Evolutionary conservation across 2,113 vertebrate genomes (phyloP).

Genomic region (Glaucidium brasilianum): DNA sequence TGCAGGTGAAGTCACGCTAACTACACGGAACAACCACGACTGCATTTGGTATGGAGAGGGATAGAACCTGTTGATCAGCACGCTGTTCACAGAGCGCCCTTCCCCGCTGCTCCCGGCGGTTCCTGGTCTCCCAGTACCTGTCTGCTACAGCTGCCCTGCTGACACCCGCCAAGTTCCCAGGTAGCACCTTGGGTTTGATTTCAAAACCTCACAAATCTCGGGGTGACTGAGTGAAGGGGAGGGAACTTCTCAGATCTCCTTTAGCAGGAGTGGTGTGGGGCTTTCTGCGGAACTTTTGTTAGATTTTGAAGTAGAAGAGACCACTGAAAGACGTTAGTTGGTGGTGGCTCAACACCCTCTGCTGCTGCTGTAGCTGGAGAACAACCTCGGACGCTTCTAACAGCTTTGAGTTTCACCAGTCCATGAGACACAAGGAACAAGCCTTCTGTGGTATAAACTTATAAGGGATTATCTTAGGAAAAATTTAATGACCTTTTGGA

Average conservation of each 20-base stretch:
- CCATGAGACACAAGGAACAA: background rate
- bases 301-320: background rate
- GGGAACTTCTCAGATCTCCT: background rate
- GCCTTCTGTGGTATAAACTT: background rate
- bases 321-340: background rate
- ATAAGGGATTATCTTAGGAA: background rate
- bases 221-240: background rate
- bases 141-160: background rate
- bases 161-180: background rate
- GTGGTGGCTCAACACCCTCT: background rate
- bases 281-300: background rate
- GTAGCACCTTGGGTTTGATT: rapidly evolving
- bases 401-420: background rate
- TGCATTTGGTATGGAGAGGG: background rate
- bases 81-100: background rate
- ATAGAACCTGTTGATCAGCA: background rate
- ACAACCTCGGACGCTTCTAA: background rate
- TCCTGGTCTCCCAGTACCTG: background rate
- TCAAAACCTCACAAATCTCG: background rate
- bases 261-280: background rate
- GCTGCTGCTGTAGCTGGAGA: background rate
- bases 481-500: background rate
- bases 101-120: background rate
- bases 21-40: background rate
- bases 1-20: background rate